Conservation (phyloP, 1,140 invertebrate species). For the Hetaerina americana region DNA sequence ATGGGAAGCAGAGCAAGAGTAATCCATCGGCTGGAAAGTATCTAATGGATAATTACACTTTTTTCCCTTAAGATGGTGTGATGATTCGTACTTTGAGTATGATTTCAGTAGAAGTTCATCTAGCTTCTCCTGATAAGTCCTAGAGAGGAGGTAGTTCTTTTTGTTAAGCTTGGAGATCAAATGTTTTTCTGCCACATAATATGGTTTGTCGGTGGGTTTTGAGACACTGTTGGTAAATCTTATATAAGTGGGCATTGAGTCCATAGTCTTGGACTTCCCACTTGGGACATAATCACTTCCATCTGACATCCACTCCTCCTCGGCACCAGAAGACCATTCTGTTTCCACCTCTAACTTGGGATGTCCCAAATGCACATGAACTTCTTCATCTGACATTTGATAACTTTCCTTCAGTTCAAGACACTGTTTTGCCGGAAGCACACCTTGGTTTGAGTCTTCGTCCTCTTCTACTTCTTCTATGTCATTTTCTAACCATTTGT, state of each 20-base stretch:
- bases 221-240: neutral
- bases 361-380: neutral
- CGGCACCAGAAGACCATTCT: neutral
- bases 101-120: neutral
- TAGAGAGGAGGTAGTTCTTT: neutral
- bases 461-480: neutral
- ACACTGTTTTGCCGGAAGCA: no score
- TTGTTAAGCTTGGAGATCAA: neutral
- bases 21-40: neutral
- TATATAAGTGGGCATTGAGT: neutral
- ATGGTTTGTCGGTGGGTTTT: neutral
- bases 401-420: neutral
- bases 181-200: neutral
- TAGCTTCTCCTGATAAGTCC: neutral
- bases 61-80: neutral
- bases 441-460: neutral
- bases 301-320: neutral
- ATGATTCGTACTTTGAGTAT: neutral
- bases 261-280: neutral
- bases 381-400: neutral
- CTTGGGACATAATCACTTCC: neutral
- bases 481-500: neutral
- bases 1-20: neutral
- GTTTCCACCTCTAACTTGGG: neutral
- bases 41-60: neutral